phyloP scores from a whole-genome alignment of 1,140 invertebrate genomes.

The Vanessa tameamea region DNA sequence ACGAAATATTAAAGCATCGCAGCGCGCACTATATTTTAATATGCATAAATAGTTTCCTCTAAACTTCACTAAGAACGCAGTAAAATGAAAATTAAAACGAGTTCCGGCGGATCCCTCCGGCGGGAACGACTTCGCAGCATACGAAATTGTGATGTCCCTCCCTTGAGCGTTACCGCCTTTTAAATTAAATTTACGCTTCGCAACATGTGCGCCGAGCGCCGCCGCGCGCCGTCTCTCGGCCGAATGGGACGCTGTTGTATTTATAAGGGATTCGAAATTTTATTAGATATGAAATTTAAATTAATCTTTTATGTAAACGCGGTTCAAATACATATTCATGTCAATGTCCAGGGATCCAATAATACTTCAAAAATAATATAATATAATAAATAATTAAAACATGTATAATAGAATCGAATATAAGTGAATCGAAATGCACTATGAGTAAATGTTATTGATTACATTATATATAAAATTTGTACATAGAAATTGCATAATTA shows the following conservation, averaged over 20 bases:
- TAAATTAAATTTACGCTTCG: conserved; percentile 10
- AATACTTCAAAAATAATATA: too few relatives aligned
- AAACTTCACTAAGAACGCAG: conserved; percentile 37
- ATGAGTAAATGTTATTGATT: too few relatives aligned
- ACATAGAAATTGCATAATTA: too few relatives aligned
- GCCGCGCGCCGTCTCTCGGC: not conserved
- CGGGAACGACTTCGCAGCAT: conserved; percentile 23
- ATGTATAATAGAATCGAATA: too few relatives aligned
- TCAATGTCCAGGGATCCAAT: not conserved
- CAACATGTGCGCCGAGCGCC: not conserved
- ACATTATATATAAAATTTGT: too few relatives aligned
- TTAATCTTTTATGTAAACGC: not conserved
- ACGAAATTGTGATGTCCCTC: conserved; percentile 18
- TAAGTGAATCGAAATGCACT: not conserved
- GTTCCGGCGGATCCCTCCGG: conserved; percentile 29
- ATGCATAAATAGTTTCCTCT: conserved; percentile 49
- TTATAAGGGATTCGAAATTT: conserved; percentile 2
- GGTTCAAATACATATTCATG: not conserved
- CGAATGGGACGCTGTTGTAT: not conserved
- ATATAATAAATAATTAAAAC: too few relatives aligned
- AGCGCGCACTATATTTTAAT: conserved; percentile 40
- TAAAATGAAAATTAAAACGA: conserved; percentile 46
- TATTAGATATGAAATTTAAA: conserved; percentile 5
- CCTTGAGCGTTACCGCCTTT: conserved; percentile 12
- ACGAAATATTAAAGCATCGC: conserved; percentile 32